These are phyloP conservation scores for Ennomos fuscantarius DNA, from an alignment of 2,888 invertebrate genomes.

Conservation along the genomic window DNA sequence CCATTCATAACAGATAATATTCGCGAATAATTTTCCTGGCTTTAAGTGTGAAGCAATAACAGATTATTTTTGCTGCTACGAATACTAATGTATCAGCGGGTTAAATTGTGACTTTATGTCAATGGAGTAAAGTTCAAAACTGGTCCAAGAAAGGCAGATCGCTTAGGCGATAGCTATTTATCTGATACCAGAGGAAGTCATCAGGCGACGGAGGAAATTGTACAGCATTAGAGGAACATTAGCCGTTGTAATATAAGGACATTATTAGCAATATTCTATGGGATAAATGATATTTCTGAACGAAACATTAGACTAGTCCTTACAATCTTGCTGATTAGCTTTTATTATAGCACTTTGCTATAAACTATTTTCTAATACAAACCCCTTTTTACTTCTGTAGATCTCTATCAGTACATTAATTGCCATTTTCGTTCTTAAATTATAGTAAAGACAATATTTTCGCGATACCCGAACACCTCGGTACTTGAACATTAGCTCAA, in stretches of 20 bases:
- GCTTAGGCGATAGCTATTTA: slow-evolving; percentile 5
- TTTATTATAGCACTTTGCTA: no score
- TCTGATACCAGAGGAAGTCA: slow-evolving; percentile 62
- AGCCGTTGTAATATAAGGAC: slow-evolving; percentile 67
- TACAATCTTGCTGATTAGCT: no score
- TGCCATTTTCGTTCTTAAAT: no score
- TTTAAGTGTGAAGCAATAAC: slow-evolving; percentile 45
- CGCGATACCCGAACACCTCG: no score
- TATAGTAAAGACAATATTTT: no score
- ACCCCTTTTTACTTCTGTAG: no score
- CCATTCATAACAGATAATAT: slow-evolving; percentile 1
- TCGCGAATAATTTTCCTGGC: slow-evolving; percentile 32
- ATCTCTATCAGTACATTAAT: no score
- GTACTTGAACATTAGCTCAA: no score
- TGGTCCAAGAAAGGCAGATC: not conserved
- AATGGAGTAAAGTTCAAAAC: slow-evolving; percentile 12
- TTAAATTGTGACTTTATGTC: slow-evolving; percentile 8
- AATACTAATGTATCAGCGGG: slow-evolving; percentile 54
- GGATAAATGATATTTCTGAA: slow-evolving; percentile 34
- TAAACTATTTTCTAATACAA: no score
- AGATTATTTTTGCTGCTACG: slow-evolving; percentile 53
- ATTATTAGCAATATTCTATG: slow-evolving; percentile 42
- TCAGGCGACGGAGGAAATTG: slow-evolving; percentile 66
- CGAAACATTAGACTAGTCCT: not conserved
- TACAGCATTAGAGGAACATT: slow-evolving; percentile 71